Base-by-base conservation (phyloP, 2,113 vertebrate species). In the Mystacornis crossleyi region DNA sequence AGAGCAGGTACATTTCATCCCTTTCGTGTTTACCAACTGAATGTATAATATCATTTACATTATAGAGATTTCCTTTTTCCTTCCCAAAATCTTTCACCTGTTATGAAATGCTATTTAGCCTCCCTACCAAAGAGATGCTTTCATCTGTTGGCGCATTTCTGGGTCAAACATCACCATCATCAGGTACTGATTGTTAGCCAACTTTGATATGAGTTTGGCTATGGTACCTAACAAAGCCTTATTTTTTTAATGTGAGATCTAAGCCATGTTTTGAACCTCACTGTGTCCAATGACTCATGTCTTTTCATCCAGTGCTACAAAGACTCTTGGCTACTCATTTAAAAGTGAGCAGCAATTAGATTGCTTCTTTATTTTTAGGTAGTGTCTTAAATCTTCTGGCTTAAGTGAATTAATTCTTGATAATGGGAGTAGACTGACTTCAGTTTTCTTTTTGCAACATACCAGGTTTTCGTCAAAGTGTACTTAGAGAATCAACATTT, bases 1-100 rank as follows among this genome's bases (percentile, higher is more conserved):
- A n/a, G n/a, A 97, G 67, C 87, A 86, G 67, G 69, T 97, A 91
- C 74, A 81, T 97, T 97, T 96, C 78, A 17, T 34, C 53, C 67
- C 62, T 83, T 91, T 89, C 12, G 75, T 89, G 48, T 67, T 96
- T 83, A 84, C 51, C 91, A 93, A 57, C 29, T 43, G 5, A 75
- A 58, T 89, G 51, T 74, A 54, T 86, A 94, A 90, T 65, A 42
- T 45, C 3, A 62, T 93, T 96, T 82, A 38, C 42, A 72, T 66
- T 84, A 79, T 16, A 60, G 67, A 83, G 23, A 48, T 79, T 77
- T 78, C 7, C 34, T 50, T 72, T 42, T 51, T 54, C 21, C 13
- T 79, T 47, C 40, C 36, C 17, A 17, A 51, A 78, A 42, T 84
- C 47, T 75, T 83, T 86, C 23, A 54, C 42, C 18, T 73, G 10